Evolutionary conservation across 2,888 invertebrate species (phyloP).

Genomic region (Trissonchulus sp.): DNA sequence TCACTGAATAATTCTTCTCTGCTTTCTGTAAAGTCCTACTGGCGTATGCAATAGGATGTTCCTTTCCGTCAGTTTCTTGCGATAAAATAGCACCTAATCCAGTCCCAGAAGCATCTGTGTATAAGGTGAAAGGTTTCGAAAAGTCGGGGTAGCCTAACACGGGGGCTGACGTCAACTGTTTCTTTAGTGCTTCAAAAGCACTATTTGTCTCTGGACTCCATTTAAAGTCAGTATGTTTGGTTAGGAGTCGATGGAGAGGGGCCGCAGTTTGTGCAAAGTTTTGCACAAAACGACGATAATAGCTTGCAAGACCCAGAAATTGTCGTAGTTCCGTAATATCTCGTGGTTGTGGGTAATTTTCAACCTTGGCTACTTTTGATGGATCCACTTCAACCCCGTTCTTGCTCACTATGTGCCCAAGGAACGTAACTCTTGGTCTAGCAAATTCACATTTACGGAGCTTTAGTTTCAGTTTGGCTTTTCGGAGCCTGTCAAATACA

Average conservation of each 20-base stretch:
- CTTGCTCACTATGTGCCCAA: no score
- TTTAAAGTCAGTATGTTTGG: background rate
- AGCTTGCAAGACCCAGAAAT: constrained; percentile 5
- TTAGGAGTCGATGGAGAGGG: background rate
- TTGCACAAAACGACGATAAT: background rate
- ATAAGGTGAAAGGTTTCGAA: background rate
- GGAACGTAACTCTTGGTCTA: background rate
- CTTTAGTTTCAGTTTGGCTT: background rate
- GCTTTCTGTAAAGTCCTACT: no score
- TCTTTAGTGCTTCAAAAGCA: background rate
- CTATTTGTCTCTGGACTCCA: background rate
- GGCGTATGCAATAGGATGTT: constrained; percentile 12
- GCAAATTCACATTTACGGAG: background rate
- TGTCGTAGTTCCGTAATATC: no score
- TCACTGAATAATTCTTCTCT: no score
- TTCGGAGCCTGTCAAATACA: background rate
- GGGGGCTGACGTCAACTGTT: background rate
- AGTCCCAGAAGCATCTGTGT: constrained; percentile 14
- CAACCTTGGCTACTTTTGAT: no score
- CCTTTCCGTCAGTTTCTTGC: no score
- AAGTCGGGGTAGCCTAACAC: background rate
- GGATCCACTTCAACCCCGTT: no score
- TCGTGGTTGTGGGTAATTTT: background rate
- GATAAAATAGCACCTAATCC: background rate
- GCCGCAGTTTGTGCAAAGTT: background rate